Evolutionary conservation across 1,140 invertebrate species (phyloP).

Genomic region (Galleria mellonella): DNA sequence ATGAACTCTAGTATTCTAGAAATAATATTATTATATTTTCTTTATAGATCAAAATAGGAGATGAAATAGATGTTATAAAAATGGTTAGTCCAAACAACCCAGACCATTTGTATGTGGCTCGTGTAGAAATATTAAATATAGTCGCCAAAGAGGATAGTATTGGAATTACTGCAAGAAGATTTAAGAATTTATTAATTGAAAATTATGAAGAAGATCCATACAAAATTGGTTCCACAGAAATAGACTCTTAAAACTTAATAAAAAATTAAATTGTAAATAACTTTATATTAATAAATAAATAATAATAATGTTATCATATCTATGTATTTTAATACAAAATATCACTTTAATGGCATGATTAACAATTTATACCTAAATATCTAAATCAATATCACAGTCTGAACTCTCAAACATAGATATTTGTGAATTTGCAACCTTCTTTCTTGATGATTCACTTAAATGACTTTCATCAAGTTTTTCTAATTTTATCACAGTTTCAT

Average conservation of each 20-base stretch:
- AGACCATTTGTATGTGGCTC: conserved; percentile 75
- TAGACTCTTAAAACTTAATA: conserved; percentile 14
- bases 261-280: conserved; percentile 1
- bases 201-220: conserved; percentile 73
- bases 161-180: conserved; percentile 73
- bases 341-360: conserved; percentile 8
- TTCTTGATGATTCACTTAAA: conserved; percentile 8
- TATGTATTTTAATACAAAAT: not conserved
- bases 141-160: conserved; percentile 60
- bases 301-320: conserved; percentile 2
- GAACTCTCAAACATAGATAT: conserved; percentile 69
- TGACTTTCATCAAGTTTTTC: conserved; percentile 12
- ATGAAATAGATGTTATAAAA: conserved; percentile 81
- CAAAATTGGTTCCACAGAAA: conserved; percentile 30
- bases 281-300: conserved; percentile 5
- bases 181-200: conserved; percentile 77
- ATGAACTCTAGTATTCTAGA: no score
- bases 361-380: conserved; percentile 40
- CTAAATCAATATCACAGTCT: conserved; percentile 68
- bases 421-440: conserved; percentile 41
- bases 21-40: conserved; percentile 5
- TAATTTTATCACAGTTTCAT: conserved; percentile 5
- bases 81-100: conserved; percentile 75
- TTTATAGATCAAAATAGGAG: conserved; percentile 70
- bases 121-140: conserved; percentile 75